Evolutionary conservation across 2,113 vertebrate genomes (phyloP).

Genomic region (Lathamus discolor): DNA sequence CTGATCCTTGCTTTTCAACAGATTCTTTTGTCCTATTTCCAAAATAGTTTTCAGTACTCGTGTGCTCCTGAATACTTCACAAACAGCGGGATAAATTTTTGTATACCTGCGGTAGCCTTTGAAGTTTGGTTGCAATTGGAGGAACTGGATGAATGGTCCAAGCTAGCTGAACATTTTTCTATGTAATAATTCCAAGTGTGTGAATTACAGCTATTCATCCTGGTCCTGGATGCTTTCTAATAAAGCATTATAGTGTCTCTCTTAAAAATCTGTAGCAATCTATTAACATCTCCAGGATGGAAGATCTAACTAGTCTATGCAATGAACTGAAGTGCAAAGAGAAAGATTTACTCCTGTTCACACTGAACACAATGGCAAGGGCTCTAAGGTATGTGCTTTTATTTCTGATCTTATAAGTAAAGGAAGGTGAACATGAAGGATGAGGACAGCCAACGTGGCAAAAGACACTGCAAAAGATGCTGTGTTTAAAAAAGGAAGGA

Average conservation of each 20-base stretch:
- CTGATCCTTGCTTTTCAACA: neutral
- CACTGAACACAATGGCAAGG: rapidly evolving
- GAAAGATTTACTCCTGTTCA: neutral
- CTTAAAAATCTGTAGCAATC: neutral
- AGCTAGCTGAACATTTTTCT: neutral
- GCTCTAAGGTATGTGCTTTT: neutral
- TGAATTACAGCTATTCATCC: neutral
- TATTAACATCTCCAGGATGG: neutral
- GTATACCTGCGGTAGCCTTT: neutral
- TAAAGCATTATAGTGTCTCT: neutral
- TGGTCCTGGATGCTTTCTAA: neutral
- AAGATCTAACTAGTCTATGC: neutral
- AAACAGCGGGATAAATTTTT: neutral
- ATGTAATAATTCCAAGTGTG: neutral
- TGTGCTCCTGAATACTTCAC: neutral
- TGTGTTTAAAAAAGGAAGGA: neutral
- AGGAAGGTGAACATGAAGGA: neutral
- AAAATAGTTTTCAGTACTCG: neutral
- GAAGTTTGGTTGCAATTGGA: neutral
- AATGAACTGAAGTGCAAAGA: neutral
- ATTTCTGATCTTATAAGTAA: conserved; percentile 4
- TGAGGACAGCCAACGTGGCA: rapidly evolving
- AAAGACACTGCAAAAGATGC: neutral
- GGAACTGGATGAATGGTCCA: neutral
- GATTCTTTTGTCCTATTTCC: neutral